phyloP scores from a whole-genome alignment of 1,140 invertebrate genomes.

The Lepidostoma basale region DNA sequence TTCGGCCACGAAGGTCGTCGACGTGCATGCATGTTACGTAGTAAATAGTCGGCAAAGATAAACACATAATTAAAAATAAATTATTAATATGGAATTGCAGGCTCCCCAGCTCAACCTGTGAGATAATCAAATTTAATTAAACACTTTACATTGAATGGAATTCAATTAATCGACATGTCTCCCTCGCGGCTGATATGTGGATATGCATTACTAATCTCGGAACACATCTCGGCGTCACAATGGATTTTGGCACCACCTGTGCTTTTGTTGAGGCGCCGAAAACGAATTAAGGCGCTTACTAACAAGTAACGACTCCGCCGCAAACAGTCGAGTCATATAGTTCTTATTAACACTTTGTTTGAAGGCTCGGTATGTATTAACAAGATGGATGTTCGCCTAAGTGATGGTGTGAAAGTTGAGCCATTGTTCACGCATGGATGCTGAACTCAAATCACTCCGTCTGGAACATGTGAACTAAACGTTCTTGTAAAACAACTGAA shows the following conservation, averaged over 20 bases:
- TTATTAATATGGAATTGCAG: too few relatives aligned
- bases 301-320: not conserved
- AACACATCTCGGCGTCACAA: conserved; percentile 15
- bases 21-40: too few relatives aligned
- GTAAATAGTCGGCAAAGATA: too few relatives aligned
- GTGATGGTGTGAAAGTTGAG: not conserved
- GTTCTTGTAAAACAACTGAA: too few relatives aligned
- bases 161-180: conserved; percentile 6
- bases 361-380: conserved; percentile 6
- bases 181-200: not conserved
- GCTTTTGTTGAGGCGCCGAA: conserved; percentile 4
- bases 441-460: too few relatives aligned
- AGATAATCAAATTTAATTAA: conserved; percentile 1
- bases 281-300: conserved; percentile 5
- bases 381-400: not conserved
- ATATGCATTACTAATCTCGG: conserved; percentile 17
- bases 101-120: too few relatives aligned
- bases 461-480: too few relatives aligned
- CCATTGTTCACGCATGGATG: conserved; percentile 6
- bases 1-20: too few relatives aligned
- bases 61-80: too few relatives aligned
- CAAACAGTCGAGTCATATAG: conserved; percentile 22
- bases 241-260: conserved; percentile 20
- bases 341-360: conserved; percentile 22
- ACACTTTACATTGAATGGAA: not conserved